Evolutionary conservation across 2,888 invertebrate species (phyloP).

Genomic region (Plagodis dolabraria): DNA sequence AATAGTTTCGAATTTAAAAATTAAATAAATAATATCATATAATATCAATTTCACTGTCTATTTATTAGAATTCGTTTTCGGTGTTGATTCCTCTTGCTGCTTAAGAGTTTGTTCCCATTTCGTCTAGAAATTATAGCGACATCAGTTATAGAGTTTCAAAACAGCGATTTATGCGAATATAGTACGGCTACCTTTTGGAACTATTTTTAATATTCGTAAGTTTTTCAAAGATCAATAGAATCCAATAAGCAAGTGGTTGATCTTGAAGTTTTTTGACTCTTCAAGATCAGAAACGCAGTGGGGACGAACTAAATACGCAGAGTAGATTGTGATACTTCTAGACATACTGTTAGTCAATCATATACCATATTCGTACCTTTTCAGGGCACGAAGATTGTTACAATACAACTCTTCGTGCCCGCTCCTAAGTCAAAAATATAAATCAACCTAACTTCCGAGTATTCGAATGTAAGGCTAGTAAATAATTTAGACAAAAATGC

Average conservation of each 20-base stretch:
- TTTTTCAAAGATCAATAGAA: constrained; percentile 16
- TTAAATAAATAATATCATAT: constrained; percentile 72
- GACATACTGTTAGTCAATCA: constrained; percentile 66
- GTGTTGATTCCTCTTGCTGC: constrained; percentile 82
- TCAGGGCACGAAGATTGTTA: constrained; percentile 23
- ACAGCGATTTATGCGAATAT: background rate
- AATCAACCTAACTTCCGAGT: constrained; percentile 69
- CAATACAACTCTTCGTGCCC: constrained; percentile 36
- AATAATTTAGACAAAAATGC: constrained; percentile 78
- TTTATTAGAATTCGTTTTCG: constrained; percentile 82
- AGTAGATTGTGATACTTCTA: constrained; percentile 81
- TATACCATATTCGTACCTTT: constrained; percentile 35
- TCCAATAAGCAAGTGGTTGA: constrained; percentile 23
- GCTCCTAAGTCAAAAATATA: constrained; percentile 32
- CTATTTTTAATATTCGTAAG: constrained; percentile 19
- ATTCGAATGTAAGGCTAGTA: constrained; percentile 69
- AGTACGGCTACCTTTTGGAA: constrained; percentile 16
- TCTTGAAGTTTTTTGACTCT: constrained; percentile 17
- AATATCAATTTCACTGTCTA: constrained; percentile 85
- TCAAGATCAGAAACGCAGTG: constrained; percentile 53
- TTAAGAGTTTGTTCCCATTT: constrained; percentile 70
- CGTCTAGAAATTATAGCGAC: constrained; percentile 39
- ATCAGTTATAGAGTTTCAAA: constrained; percentile 6
- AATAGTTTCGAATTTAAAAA: constrained; percentile 81
- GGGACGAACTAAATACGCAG: constrained; percentile 68